A percentile compares a stretch with the other conserved stretches of the same genome.
These are phyloP conservation scores for Atethmia centrago DNA, from an alignment of 2,888 invertebrate genomes.

Conservation along the genomic window DNA sequence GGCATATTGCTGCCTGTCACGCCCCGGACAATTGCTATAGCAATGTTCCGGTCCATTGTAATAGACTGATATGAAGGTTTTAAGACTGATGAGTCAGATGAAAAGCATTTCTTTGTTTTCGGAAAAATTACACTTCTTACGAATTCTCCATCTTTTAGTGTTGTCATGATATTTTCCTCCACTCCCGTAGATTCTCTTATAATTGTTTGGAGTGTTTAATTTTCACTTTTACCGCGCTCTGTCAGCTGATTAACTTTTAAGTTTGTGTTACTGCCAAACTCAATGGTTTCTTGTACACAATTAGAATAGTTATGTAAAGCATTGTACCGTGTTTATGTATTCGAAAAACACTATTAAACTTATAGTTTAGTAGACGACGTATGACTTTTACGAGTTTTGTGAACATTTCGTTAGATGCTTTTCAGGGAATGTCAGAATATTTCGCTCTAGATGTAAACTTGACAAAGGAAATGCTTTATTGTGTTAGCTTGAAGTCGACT, in stretches of 20 bases:
- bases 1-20: too few relatives aligned
- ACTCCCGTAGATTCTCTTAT: neutral
- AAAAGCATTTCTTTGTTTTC: neutral
- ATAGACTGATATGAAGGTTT: neutral
- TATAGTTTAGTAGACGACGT: slow-evolving; percentile 26
- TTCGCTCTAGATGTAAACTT: slow-evolving; percentile 18
- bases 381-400: slow-evolving; percentile 33
- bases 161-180: neutral
- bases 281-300: slow-evolving; percentile 4
- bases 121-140: neutral
- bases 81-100: neutral
- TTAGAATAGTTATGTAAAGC: slow-evolving; percentile 12
- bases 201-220: neutral
- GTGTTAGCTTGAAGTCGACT: slow-evolving; percentile 5
- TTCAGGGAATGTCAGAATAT: slow-evolving; percentile 4
- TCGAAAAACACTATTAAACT: slow-evolving; percentile 24
- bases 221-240: neutral
- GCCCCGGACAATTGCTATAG: too few relatives aligned
- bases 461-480: slow-evolving; percentile 5
- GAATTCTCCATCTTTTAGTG: too few relatives aligned
- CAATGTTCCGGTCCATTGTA: neutral
- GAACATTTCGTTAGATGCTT: slow-evolving; percentile 9
- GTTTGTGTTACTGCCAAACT: neutral
- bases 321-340: slow-evolving; percentile 25
- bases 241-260: neutral